Base-by-base conservation (phyloP, 1,140 invertebrate genomes). In the Radopholus similis region DNA sequence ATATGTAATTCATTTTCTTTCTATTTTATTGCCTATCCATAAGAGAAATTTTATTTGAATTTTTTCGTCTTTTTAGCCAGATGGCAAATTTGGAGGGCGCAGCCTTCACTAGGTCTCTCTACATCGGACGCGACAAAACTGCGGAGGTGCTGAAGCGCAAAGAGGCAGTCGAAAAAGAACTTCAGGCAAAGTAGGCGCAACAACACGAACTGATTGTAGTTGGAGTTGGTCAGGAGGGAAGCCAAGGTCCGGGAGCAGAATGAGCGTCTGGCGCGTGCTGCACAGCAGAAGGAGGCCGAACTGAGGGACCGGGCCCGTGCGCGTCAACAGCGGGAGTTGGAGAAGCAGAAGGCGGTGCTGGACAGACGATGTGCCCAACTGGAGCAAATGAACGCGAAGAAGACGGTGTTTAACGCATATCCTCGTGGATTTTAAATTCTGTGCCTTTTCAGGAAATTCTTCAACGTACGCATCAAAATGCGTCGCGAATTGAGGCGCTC, bases 391-490 rank as follows among this genome's bases (percentile, higher is more conserved):
- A 70, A 71, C 26, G 65, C 58, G 13, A 72, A 65, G 11, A 73
- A 73, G 26, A 63, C 35, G 37, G 72, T 73, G 8, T 23, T 13
- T 18, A 4, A 4, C 2, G 18, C 6, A 15, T 8, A 38, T 38
- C 30, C 26, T 18, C 4, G 26, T 60, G 18, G 23, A 47, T 44
- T 15, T 15, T 53, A 23, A 60, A 1, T 0, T 3, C 5, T 32
- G n/a, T 32, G 26, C 32, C 15, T 40, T 34, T 72, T 69, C 28
- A 69, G 70, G 70, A 74, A 54, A 73, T 82, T 51, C 62, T 78
- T 4, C 63, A 65, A 32, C 73, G 70, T 21, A 62, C 74, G 4
- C 77, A 78, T 49, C 66, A 58, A 13, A 58, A 57, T 1, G 44
- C 78, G 23, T 78, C 77, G 11, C 64, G 77, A n/a, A 67, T 63